These are phyloP conservation scores for Ailurus styani DNA, from an alignment of 2,113 vertebrate species.

Conservation along the genomic window DNA sequence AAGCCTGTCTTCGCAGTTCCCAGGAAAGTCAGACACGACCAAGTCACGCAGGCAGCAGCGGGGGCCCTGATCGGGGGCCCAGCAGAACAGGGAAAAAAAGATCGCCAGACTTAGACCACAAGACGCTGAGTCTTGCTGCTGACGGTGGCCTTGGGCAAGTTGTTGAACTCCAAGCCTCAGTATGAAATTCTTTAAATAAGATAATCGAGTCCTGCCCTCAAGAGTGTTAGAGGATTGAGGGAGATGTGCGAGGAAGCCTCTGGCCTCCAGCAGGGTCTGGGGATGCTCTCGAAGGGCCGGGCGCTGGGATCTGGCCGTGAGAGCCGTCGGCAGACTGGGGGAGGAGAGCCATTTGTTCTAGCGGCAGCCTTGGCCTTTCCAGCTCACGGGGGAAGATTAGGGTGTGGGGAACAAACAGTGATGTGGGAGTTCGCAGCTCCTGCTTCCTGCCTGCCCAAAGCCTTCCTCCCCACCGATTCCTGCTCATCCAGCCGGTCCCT, in stretches of 20 bases:
- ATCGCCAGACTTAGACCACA: background rate
- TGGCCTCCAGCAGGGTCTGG: background rate
- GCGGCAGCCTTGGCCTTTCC: background rate
- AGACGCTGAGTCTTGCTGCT: background rate
- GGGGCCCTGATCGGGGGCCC: background rate
- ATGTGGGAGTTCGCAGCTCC: background rate
- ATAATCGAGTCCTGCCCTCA: background rate
- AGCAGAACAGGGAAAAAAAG: background rate
- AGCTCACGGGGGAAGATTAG: background rate
- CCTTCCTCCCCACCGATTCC: background rate
- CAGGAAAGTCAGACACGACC: background rate
- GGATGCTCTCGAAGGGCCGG: background rate
- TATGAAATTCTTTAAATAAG: background rate
- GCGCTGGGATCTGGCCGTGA: background rate
- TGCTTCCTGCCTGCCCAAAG: background rate
- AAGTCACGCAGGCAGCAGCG: background rate
- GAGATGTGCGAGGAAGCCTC: background rate
- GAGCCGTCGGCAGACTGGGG: background rate
- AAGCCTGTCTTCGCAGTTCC: background rate
- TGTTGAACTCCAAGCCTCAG: background rate
- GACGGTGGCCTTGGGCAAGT: background rate
- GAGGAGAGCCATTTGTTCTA: background rate
- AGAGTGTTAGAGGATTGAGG: background rate
- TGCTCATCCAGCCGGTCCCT: background rate
- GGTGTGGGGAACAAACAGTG: background rate